These are phyloP conservation scores for Coenonympha glycerion DNA, from an alignment of 2,888 invertebrate species.

Conservation along the genomic window DNA sequence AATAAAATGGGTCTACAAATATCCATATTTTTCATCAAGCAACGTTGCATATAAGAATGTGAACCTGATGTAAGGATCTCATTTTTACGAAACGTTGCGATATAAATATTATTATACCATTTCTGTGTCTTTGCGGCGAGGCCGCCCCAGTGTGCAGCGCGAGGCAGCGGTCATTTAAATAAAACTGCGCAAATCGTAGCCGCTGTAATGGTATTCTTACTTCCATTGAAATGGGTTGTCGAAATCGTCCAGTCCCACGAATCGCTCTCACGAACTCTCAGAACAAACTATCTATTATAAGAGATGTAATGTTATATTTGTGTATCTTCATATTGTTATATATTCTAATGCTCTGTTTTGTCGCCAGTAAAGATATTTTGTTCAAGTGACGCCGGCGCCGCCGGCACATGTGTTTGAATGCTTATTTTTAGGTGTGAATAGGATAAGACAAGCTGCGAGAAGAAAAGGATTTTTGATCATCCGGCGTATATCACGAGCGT, in stretches of 20 bases:
- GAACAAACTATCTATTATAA: constrained; percentile 70
- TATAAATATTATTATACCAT: no score
- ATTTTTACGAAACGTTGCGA: no score
- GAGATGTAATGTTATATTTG: constrained; percentile 18
- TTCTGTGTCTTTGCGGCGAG: neutral
- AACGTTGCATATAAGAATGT: no score
- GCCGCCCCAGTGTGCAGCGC: neutral
- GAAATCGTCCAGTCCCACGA: constrained; percentile 46
- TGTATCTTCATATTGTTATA: constrained; percentile 21
- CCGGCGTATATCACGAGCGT: constrained; percentile 63
- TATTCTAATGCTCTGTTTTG: constrained; percentile 38
- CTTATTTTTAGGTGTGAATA: constrained; percentile 74
- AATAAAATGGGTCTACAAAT: no score
- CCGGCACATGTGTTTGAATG: constrained; percentile 59
- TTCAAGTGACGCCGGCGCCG: constrained; percentile 59
- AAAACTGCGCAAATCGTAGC: neutral
- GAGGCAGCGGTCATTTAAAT: constrained; percentile 1
- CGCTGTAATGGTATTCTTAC: neutral
- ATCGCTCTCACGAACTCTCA: constrained; percentile 42
- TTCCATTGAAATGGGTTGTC: constrained; percentile 60
- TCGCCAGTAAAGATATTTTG: constrained; percentile 68
- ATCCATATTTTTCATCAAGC: no score
- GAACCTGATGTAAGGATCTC: no score
- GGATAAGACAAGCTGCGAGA: constrained; percentile 58
- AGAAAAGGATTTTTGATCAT: constrained; percentile 84